These are phyloP conservation scores for Fragum fragum DNA, from an alignment of 2,888 invertebrate species.

Conservation along the genomic window DNA sequence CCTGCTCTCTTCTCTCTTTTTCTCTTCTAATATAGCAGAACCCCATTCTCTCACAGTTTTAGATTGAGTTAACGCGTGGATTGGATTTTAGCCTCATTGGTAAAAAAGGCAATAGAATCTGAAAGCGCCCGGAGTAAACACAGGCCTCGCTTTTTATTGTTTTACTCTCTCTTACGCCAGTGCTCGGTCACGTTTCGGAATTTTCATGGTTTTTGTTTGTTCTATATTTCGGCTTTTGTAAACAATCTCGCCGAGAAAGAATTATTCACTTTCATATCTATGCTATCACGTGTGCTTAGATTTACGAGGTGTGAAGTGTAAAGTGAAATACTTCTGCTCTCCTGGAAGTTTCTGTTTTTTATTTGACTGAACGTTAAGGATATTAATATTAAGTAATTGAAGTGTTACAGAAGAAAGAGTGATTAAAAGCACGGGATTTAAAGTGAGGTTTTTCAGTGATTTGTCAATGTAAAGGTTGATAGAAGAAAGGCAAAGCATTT, in stretches of 20 bases:
- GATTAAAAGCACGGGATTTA: too few species aligned
- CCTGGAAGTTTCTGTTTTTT: neutral
- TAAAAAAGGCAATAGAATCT: slow-evolving; percentile 5
- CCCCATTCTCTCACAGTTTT: neutral
- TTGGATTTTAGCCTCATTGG: neutral
- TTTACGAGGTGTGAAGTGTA: neutral
- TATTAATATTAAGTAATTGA: too few species aligned
- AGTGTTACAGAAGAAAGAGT: too few species aligned
- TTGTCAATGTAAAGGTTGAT: too few species aligned
- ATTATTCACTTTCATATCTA: neutral
- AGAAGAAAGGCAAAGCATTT: too few species aligned
- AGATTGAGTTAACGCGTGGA: slow-evolving; percentile 11
- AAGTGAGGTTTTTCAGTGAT: too few species aligned
- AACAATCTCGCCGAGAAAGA: neutral
- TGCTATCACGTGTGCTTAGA: neutral
- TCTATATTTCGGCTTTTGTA: neutral
- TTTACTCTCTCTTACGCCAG: neutral
- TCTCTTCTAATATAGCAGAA: too few species aligned
- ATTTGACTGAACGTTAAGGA: too few species aligned
- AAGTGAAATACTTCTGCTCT: neutral
- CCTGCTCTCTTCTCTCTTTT: slow-evolving; percentile 4
- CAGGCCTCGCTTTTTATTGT: slow-evolving; percentile 11
- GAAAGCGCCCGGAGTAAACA: neutral
- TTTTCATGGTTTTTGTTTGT: neutral
- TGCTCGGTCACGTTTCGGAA: neutral